These are phyloP conservation scores for Metacarcinus magister DNA, from an alignment of 2,888 invertebrate species.

Conservation along the genomic window DNA sequence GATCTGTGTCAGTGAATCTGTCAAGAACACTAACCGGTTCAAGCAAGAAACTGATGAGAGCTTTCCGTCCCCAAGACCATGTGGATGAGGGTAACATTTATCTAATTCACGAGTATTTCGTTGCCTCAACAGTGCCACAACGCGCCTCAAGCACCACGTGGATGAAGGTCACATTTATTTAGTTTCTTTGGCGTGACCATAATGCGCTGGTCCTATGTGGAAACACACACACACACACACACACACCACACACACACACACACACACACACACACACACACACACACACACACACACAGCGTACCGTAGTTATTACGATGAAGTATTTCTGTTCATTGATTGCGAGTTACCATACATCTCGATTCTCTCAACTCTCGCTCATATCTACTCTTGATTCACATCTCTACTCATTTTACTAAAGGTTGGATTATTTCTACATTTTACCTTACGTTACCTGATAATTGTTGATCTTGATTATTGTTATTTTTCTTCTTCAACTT, in stretches of 20 bases:
- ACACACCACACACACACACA: not conserved
- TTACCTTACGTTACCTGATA: too few relatives aligned
- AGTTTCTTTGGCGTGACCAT: not conserved
- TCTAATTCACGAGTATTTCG: too few relatives aligned
- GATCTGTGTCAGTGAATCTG: not conserved
- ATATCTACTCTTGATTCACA: not conserved
- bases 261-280: slow-evolving; percentile 27
- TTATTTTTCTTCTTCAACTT: not conserved
- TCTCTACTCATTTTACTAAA: too few relatives aligned
- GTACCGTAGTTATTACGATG: not conserved
- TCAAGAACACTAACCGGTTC: not conserved
- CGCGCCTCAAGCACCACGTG: not conserved
- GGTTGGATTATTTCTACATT: too few relatives aligned
- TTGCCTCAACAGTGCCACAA: too few relatives aligned
- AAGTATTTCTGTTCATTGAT: not conserved
- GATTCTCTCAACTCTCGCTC: not conserved
- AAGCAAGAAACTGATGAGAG: not conserved
- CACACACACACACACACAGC: not conserved
- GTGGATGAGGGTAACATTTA: too few relatives aligned
- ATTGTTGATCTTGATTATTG: not conserved
- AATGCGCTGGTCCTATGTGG: not conserved
- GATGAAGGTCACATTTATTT: not conserved
- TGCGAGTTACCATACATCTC: not conserved
- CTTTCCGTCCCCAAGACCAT: too few relatives aligned
- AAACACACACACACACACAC: not conserved